Evolutionary conservation across 2,797 vertebrate species (phyloP).

Genomic region (Adelosebastes latens): DNA sequence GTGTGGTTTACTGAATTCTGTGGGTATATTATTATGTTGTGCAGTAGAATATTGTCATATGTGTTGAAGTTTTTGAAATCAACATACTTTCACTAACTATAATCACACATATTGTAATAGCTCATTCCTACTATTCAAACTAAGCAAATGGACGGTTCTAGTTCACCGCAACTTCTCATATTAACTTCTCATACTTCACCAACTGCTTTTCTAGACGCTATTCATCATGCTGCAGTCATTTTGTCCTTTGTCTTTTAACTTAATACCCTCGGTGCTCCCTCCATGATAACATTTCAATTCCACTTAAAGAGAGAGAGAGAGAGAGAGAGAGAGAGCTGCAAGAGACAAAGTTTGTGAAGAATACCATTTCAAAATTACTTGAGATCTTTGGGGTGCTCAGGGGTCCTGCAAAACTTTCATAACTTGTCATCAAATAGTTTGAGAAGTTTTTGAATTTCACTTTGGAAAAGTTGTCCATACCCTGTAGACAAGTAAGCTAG

Average conservation of each 20-base stretch:
- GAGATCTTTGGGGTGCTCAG: background rate
- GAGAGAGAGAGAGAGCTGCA: background rate
- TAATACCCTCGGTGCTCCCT: background rate
- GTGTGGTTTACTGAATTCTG: background rate
- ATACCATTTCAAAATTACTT: background rate
- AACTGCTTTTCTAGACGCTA: background rate
- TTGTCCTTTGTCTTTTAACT: conserved; percentile 23
- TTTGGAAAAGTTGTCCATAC: conserved; percentile 34
- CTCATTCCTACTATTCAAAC: background rate
- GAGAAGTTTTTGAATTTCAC: conserved; percentile 26
- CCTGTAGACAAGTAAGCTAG: conserved; percentile 3
- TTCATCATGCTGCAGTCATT: background rate
- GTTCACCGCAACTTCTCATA: background rate
- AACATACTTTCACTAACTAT: background rate
- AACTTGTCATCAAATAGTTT: conserved; percentile 34
- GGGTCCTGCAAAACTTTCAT: conserved; percentile 19
- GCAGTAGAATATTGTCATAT: background rate
- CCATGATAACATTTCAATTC: conserved; percentile 8
- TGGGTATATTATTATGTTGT: background rate
- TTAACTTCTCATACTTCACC: background rate
- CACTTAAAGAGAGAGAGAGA: conserved; percentile 1
- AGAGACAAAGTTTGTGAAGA: conserved; percentile 6
- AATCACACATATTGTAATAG: background rate
- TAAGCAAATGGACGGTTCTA: background rate
- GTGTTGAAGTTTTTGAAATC: background rate